These are phyloP conservation scores for Ptychoptera contaminata DNA, from an alignment of 2,888 invertebrate species.

Conservation along the genomic window DNA sequence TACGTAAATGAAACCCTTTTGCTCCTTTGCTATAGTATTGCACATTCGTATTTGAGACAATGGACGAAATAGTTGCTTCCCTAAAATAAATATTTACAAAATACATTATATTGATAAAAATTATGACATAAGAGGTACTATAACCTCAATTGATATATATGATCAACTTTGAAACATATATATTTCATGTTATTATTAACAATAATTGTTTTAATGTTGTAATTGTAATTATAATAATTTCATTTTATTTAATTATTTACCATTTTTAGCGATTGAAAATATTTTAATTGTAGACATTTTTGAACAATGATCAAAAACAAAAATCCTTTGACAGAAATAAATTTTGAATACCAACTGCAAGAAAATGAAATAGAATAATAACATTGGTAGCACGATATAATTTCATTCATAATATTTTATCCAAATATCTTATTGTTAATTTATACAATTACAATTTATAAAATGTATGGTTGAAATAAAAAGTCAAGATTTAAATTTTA, in stretches of 20 bases:
- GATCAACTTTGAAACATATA: not conserved
- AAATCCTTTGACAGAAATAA: no score
- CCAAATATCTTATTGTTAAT: no score
- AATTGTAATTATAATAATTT: not conserved
- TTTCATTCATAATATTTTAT: no score
- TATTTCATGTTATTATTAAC: not conserved
- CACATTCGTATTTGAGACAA: not conserved
- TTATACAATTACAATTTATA: no score
- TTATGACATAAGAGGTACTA: no score
- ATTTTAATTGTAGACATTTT: conserved; percentile 9
- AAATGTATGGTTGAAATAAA: no score
- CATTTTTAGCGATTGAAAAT: conserved; percentile 9
- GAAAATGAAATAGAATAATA: no score
- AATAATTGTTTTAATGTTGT: not conserved
- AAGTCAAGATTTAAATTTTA: no score
- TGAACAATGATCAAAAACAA: not conserved
- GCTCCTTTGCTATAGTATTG: conserved; percentile 4
- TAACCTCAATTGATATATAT: not conserved
- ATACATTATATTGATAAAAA: no score
- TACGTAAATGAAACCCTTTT: conserved; percentile 38
- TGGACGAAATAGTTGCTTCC: conserved; percentile 5
- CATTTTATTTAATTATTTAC: conserved; percentile 4
- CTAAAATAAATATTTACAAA: conserved; percentile 1
- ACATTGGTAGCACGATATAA: no score
- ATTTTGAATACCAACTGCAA: no score